Conservation (phyloP, 2,113 vertebrate genomes). For the Saiga tatarica region DNA sequence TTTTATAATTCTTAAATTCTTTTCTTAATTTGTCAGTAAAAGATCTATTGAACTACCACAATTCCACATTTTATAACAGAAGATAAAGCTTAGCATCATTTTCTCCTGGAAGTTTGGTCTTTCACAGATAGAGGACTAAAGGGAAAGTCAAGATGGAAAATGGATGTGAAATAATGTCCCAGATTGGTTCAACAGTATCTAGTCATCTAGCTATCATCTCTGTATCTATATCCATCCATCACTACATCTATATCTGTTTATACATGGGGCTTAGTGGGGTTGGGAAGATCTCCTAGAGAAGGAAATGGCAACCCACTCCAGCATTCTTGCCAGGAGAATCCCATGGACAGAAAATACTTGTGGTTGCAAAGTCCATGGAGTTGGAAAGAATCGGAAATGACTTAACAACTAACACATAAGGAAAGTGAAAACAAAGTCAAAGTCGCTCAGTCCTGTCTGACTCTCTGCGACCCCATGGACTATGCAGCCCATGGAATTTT, state of each 20-base stretch:
- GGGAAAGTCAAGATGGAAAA: neutral
- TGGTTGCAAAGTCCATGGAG: neutral
- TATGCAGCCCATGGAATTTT: neutral
- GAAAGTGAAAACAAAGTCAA: neutral
- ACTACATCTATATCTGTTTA: neutral
- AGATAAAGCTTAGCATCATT: neutral
- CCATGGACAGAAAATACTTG: neutral
- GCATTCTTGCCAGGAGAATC: neutral
- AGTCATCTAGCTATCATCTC: neutral
- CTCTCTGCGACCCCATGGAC: neutral
- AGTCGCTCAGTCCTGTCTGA: fast-evolving
- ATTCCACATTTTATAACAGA: neutral
- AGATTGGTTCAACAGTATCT: neutral
- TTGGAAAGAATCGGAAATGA: fast-evolving
- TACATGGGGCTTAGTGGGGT: neutral
- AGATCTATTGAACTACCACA: neutral
- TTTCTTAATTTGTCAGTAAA: neutral
- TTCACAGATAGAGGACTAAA: neutral
- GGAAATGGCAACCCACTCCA: neutral
- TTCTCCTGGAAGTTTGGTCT: neutral
- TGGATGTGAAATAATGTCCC: neutral
- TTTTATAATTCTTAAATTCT: neutral
- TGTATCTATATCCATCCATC: neutral
- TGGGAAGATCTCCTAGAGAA: neutral
- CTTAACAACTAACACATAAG: neutral